Conservation (phyloP, 2,113 vertebrate species). For the Macquaria australasica region DNA sequence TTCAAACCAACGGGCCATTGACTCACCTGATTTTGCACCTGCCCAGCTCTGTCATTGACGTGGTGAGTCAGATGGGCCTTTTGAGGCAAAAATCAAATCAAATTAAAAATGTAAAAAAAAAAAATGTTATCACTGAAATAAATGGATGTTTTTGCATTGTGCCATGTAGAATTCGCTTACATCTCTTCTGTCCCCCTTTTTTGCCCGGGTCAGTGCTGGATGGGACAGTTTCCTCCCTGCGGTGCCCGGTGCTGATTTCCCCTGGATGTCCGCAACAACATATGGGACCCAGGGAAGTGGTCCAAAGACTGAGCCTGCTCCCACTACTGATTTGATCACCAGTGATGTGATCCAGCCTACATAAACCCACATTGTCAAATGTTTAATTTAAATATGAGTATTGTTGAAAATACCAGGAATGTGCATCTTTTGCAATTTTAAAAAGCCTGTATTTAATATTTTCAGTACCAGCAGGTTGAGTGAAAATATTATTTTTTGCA, state of each 20-base stretch:
- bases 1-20: slow-evolving; percentile 39
- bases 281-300: slow-evolving; percentile 79
- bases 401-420: neutral
- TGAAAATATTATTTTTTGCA: neutral
- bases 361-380: neutral
- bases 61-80: slow-evolving; percentile 10
- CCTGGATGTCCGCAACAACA: slow-evolving; percentile 74
- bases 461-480: neutral
- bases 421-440: neutral
- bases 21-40: slow-evolving; percentile 63
- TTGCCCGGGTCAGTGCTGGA: slow-evolving; percentile 44
- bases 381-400: neutral
- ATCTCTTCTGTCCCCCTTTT: neutral
- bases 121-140: neutral
- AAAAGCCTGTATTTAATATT: neutral
- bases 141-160: neutral
- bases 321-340: slow-evolving; percentile 48
- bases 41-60: slow-evolving; percentile 16
- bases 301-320: slow-evolving; percentile 70
- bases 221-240: slow-evolving; percentile 53
- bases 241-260: slow-evolving; percentile 69
- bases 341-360: slow-evolving; percentile 23
- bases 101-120: neutral
- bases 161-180: slow-evolving; percentile 10
- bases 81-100: neutral